Evolutionary conservation across 30 jellyfish, hydroid and myxozoan genomes (phyloP), one percentile per base, ranked within the genome.

Genomic region (Hydractinia symbiolongicarpus): DNA sequence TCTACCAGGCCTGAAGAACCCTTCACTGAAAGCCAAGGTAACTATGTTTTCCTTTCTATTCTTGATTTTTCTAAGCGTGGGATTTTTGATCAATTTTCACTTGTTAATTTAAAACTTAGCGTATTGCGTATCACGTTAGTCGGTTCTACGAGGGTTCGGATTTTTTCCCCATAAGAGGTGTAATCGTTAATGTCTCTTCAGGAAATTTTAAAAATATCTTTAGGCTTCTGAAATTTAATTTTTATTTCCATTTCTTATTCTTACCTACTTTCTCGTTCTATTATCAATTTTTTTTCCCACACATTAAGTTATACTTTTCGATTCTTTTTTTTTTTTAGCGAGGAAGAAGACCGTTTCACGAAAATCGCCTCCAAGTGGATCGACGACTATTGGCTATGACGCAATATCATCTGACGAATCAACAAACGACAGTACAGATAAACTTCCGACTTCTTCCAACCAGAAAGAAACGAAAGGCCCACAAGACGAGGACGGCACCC

Each of bases 1-100:
- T 77, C 85, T 77, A 30, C 85, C 81, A 77, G 85, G 85, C 85
- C 53, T 53, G 83, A 74, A 19, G 67, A 13, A 50, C 21, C 72
- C 21, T 74, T 6, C 21, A 14, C 81, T 52, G 53, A 16, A 7
- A 55, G 51, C 9, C 30, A 72, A 72, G 81, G 81, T 19, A 66
- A 66, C 21, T 9, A 30, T 30, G 44, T 30, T 30, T 30, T 30
- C 44, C 44, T 30, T 30, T 30, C 44, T 30, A 30, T 30, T 30
- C 44, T 2, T 30, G 44, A 30, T 30, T 30, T 30, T 30, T 30
- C 44, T 30, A 30, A 30, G 44, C 44, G 44, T 30, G 44, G 44
- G 44, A 30, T 30, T 30, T 30, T 30, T 30, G 44, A 30, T 30
- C 2, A 30, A 30, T 30, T 30, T 30, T 30, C 44, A 30, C 44